phyloP scores from a whole-genome alignment of 2,113 vertebrate species.

The human region DNA sequence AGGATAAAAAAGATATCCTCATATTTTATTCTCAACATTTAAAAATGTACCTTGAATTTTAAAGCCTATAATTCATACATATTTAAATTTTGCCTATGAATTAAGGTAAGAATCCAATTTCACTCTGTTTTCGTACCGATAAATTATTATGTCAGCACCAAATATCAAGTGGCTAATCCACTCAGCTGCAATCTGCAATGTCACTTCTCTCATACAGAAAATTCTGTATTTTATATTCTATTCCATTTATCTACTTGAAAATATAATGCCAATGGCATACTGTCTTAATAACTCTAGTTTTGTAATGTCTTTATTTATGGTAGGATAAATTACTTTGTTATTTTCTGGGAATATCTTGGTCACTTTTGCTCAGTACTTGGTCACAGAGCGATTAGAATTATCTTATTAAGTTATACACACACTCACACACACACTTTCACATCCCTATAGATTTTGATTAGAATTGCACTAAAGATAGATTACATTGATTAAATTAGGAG shows the following conservation, averaged over 20 bases:
- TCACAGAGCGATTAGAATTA: background rate
- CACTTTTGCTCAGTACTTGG: background rate
- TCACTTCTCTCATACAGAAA: background rate
- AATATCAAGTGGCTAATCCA: background rate
- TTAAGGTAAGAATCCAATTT: background rate
- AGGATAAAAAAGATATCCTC: background rate
- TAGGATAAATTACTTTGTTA: background rate
- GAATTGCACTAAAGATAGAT: background rate
- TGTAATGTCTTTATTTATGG: background rate
- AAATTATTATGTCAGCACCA: background rate
- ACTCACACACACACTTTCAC: background rate
- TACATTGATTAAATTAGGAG: background rate
- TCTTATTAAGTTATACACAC: background rate
- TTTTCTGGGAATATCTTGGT: background rate
- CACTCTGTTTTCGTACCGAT: background rate
- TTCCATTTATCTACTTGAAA: background rate
- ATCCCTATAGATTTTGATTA: background rate
- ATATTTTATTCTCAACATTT: background rate
- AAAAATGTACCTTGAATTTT: constrained; percentile 16
- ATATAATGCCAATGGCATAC: background rate
- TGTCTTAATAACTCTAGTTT: background rate
- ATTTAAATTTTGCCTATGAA: background rate
- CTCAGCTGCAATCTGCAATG: background rate
- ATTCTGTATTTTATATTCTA: background rate
- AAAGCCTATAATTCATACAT: background rate